These are phyloP conservation scores for Brachypalpus laphriformis DNA, from an alignment of 2,888 invertebrate genomes.

Conservation along the genomic window DNA sequence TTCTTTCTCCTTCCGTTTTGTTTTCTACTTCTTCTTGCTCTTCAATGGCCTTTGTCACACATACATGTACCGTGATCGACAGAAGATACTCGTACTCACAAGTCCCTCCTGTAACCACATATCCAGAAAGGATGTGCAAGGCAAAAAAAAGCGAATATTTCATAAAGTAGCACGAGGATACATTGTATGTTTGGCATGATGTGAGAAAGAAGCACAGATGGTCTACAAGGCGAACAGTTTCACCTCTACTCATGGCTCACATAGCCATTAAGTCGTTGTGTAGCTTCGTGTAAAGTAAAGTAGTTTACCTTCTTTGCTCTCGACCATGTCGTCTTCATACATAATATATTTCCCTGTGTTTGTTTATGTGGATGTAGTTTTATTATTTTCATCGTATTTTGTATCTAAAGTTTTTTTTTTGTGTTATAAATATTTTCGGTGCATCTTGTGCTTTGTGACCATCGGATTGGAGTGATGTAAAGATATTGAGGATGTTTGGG, in stretches of 20 bases:
- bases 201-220: neutral
- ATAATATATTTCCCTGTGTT: neutral
- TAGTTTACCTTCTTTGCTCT: slow-evolving; percentile 54
- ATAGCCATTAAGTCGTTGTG: slow-evolving; percentile 44
- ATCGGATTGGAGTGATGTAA: slow-evolving; percentile 19
- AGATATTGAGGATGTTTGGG: slow-evolving; percentile 1
- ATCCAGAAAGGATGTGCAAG: slow-evolving; percentile 52
- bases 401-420: slow-evolving; percentile 1
- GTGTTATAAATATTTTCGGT: slow-evolving; percentile 17
- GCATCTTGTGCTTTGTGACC: slow-evolving; percentile 15
- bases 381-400: slow-evolving; percentile 1
- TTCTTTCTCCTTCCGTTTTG: neutral
- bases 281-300: slow-evolving; percentile 46
- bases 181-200: slow-evolving; percentile 1
- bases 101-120: neutral
- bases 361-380: neutral
- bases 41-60: slow-evolving; percentile 51
- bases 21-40: neutral
- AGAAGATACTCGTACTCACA: neutral
- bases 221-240: slow-evolving; percentile 3
- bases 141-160: slow-evolving; percentile 6
- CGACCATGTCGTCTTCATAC: slow-evolving; percentile 18
- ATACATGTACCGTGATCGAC: slow-evolving; percentile 4
- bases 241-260: slow-evolving; percentile 33
- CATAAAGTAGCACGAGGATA: slow-evolving; percentile 67